Percentiles rank a stretch among this genome's conserved stretches.
phyloP scores from a whole-genome alignment of 2,797 vertebrate species.

The Tolypeutes matacus region DNA sequence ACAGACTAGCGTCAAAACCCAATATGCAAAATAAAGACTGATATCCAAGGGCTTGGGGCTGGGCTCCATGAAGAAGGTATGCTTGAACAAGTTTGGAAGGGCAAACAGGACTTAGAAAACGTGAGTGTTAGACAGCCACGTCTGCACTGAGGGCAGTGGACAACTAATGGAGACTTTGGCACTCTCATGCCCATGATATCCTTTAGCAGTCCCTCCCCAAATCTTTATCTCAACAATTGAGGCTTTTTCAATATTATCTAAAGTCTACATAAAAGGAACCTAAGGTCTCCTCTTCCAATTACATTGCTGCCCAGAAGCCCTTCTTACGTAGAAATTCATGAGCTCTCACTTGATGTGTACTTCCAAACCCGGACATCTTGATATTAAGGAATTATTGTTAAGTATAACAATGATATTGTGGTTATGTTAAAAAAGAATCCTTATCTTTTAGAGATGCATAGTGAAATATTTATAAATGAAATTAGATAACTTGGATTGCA shows the following conservation, averaged over 20 bases:
- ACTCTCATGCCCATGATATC: accelerated
- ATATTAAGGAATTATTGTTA: not conserved
- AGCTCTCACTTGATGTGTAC: not conserved
- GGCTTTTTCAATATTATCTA: not conserved
- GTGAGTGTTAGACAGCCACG: not conserved
- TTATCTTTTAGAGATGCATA: not conserved
- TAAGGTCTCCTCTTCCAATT: not conserved
- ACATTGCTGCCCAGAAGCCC: not conserved
- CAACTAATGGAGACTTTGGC: not conserved
- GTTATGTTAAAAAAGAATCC: not conserved
- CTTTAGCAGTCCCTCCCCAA: not conserved
- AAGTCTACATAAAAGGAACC: not conserved
- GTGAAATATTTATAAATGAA: conserved; percentile 39
- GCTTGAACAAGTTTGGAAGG: not conserved
- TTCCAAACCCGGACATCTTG: not conserved
- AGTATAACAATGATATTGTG: not conserved
- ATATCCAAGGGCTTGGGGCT: not conserved
- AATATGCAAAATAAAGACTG: not conserved
- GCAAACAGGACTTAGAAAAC: not conserved
- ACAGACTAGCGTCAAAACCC: not conserved
- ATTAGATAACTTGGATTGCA: conserved; percentile 43
- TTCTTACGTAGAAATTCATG: not conserved
- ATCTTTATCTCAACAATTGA: not conserved
- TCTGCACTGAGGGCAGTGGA: not conserved
- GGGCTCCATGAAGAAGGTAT: not conserved